Conservation (phyloP, 2,888 invertebrate species). For the Elegia similella region DNA sequence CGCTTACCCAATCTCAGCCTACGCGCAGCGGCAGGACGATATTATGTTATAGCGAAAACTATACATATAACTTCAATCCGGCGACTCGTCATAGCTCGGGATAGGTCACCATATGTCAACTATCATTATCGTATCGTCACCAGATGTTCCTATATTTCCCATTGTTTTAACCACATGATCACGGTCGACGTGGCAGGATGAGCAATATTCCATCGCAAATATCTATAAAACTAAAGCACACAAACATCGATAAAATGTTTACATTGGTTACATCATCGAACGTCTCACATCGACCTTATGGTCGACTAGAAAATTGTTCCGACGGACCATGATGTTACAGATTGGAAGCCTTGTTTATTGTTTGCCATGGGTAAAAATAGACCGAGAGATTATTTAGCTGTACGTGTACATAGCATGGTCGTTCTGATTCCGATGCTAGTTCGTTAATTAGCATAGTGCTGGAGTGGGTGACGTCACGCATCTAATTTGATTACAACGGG, state of each 20-base stretch:
- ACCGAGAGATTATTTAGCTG: constrained; percentile 1
- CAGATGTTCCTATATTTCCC: not conserved
- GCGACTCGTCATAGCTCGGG: constrained; percentile 28
- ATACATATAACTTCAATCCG: constrained; percentile 41
- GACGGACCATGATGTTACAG: not conserved
- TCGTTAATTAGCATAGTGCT: constrained; percentile 63
- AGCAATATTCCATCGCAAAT: not conserved
- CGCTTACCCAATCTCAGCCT: constrained; percentile 64
- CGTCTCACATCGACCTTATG: not conserved
- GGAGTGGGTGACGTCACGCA: constrained; percentile 60
- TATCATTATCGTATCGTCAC: not conserved
- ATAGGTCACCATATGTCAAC: not conserved
- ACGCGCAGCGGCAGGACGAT: constrained; percentile 58
- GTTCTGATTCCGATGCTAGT: constrained; percentile 38
- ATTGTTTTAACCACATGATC: not conserved
- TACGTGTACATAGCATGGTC: constrained; percentile 24
- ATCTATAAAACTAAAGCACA: not conserved
- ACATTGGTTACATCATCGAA: not conserved
- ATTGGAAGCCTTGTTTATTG: not conserved
- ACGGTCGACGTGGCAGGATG: not conserved
- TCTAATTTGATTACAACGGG: constrained; percentile 71
- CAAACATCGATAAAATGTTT: not conserved
- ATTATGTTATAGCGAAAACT: constrained; percentile 50
- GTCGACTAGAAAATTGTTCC: not conserved
- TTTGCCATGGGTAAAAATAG: not conserved